Conservation (phyloP, 1,140 invertebrate genomes). For the Formica exsecta region DNA sequence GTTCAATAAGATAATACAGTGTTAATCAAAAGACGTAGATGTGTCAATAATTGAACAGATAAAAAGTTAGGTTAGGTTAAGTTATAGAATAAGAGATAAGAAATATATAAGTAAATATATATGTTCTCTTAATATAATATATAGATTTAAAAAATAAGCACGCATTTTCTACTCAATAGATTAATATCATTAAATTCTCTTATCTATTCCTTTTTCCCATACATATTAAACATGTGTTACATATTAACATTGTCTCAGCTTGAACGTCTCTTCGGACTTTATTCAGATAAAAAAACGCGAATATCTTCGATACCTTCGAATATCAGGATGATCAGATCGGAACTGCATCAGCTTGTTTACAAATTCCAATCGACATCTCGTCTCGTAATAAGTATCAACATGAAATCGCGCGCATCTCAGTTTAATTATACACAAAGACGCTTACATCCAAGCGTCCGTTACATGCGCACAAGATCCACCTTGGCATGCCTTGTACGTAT, state of each 20-base stretch:
- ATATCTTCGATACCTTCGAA: conserved; percentile 5
- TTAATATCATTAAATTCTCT: neutral
- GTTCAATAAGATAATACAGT: neutral
- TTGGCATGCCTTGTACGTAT: neutral
- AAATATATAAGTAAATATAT: neutral
- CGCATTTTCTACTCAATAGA: neutral
- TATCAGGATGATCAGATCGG: neutral
- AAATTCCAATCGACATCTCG: conserved; percentile 5
- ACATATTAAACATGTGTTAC: neutral
- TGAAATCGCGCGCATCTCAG: neutral
- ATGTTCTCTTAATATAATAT: neutral
- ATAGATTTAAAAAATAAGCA: neutral
- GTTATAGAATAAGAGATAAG: neutral
- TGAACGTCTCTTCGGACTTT: conserved; percentile 10
- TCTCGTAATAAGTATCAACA: neutral
- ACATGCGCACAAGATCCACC: conserved; percentile 12
- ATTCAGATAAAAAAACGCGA: neutral
- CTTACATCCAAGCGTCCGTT: neutral
- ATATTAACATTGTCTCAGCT: neutral
- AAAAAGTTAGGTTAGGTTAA: neutral
- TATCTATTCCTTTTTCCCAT: neutral
- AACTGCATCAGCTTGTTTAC: conserved; percentile 1
- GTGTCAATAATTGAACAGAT: neutral
- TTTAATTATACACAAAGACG: neutral
- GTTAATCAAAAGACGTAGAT: neutral